Evolutionary conservation across 2,113 vertebrate genomes (phyloP).

Genomic region (Corydoras sp.): DNA sequence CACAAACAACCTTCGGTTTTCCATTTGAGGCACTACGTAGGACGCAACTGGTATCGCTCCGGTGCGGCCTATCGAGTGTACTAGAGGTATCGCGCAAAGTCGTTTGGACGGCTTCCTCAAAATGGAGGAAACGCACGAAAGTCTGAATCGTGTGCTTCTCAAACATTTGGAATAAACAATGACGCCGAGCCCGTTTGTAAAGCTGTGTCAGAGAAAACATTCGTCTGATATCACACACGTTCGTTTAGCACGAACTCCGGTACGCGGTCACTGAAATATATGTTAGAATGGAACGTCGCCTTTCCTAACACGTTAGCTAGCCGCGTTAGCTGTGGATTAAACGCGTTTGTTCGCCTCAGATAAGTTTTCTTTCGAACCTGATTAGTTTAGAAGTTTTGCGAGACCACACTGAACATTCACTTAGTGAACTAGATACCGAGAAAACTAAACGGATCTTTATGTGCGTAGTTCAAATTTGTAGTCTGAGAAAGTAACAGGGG

Average conservation of each 20-base stretch:
- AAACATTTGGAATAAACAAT: conserved; percentile 24
- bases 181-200: neutral
- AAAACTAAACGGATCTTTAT: too few species aligned
- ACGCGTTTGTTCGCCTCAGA: too few species aligned
- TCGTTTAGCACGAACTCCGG: neutral
- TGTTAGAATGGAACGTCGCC: neutral
- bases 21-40: neutral
- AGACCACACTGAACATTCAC: too few species aligned
- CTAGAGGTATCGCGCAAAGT: neutral
- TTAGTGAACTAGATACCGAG: too few species aligned
- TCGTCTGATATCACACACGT: neutral
- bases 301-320: too few species aligned
- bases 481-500: too few species aligned
- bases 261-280: neutral
- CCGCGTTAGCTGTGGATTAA: too few species aligned
- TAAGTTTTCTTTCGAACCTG: too few species aligned
- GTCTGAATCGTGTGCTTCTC: neutral
- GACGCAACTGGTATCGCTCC: accelerated
- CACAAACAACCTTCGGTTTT: neutral
- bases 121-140: conserved; percentile 5
- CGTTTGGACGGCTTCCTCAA: neutral
- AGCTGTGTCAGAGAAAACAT: neutral
- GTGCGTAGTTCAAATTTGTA: too few species aligned
- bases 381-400: too few species aligned
- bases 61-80: neutral